Conservation (phyloP, 2,113 vertebrate genomes). For the Phylloscopus trochilus region DNA sequence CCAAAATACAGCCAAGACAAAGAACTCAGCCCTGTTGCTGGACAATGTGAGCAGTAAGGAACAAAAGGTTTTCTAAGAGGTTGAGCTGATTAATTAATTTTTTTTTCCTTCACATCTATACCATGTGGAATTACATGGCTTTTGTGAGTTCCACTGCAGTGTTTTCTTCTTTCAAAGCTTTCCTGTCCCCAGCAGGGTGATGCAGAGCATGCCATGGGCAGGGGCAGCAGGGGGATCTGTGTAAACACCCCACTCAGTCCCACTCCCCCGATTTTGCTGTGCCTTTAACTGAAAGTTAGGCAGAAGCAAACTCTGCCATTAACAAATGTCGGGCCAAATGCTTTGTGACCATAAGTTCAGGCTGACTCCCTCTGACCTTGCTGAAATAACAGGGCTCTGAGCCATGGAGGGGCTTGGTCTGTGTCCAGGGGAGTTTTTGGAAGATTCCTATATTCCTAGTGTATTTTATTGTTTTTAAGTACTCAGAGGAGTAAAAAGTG, state of each 20-base stretch:
- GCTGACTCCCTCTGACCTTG: neutral
- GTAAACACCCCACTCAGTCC: neutral
- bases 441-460: neutral
- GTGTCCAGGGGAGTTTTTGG: neutral
- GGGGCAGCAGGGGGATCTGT: rapidly evolving
- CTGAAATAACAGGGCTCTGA: neutral
- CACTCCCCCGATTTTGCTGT: neutral
- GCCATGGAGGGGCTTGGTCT: neutral
- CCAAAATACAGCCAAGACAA: neutral
- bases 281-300: neutral
- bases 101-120: neutral
- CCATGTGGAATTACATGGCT: neutral
- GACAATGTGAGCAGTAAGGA: neutral
- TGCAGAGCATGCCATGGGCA: neutral
- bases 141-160: neutral
- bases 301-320: neutral
- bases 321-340: neutral
- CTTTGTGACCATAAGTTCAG: neutral
- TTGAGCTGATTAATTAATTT: neutral
- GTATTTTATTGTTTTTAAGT: neutral
- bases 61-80: neutral
- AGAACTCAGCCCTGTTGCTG: neutral
- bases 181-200: neutral
- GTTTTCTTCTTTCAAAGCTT: neutral
- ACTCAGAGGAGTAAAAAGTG: neutral